Base-by-base conservation (phyloP, 2,888 invertebrate species). In the Cataglyphis rosenhaueri region DNA sequence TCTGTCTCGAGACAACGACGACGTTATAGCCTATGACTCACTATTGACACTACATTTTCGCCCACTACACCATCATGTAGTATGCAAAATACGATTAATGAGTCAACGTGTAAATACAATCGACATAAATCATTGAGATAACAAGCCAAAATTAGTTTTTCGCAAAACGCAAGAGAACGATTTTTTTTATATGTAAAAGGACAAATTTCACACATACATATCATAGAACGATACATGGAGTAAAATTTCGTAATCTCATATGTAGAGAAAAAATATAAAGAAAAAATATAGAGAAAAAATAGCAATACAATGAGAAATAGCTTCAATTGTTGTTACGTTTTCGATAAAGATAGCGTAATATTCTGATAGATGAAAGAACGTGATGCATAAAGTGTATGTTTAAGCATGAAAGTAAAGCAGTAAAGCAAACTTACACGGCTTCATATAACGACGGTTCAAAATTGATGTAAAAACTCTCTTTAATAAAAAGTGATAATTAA, bases 401-500 rank as follows among this genome's bases (percentile, higher is more conserved):
- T 70, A 41, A 41, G 9, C 62, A 8, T 48, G 38, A 74, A 76
- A 81, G 66, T 44, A n/a, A 66, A 66, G 41, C 55, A 66, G 25
- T 25, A 25, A 25, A 25, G 25, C 25, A 21, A n/a, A 68, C 70
- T 73, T 74, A 10, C 38, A 70, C 44, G 52, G 75, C 52, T 25
- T 71, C 25, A 74, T 15, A 21, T 68, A 52, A 41, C 35, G 41
- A 62, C 41, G 9, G 25, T 38, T 18, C 70, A 75, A 78, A 78
- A 48, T 25, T 44, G 18, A 32, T 76, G 70, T 66, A 83, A 84
- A 83, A 84, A 83, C 32, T 59, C 57, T 66, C 65, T 64, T 87
- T 76, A 86, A 88, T 83, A 82, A 68, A 70, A 74, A 71, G 83
- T 76, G 85, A 88, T 89, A 89, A 84, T 75, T 25, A 25, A 25